phyloP scores from a whole-genome alignment of 53 echinoderm and acorn worm genomes.

The Zoroaster sp. region DNA sequence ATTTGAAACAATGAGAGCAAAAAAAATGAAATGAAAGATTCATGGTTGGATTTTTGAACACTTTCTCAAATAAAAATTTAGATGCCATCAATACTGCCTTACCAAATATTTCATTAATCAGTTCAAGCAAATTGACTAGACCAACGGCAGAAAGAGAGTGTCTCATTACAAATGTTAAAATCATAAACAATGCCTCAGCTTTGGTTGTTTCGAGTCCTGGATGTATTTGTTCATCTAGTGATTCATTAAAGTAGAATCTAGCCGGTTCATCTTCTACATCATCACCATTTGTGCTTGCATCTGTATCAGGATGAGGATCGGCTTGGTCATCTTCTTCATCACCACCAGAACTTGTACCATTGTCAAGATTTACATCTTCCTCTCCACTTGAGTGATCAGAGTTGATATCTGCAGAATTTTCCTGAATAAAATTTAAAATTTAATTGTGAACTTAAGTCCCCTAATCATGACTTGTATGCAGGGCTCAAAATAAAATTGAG shows the following conservation, averaged over 20 bases:
- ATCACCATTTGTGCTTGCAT: background rate
- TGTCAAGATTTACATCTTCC: background rate
- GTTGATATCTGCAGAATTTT: background rate
- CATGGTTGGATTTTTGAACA: background rate
- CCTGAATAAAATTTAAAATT: background rate
- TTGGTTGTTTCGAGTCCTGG: constrained; percentile 8
- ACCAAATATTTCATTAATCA: constrained; percentile 36
- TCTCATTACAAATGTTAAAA: constrained; percentile 57
- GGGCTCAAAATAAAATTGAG: background rate
- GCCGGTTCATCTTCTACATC: constrained; percentile 8
- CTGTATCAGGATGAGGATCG: background rate
- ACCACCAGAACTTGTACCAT: background rate
- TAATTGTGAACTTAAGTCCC: background rate
- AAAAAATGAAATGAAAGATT: constrained; percentile 57
- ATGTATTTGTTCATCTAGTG: constrained; percentile 3
- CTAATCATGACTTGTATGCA: background rate
- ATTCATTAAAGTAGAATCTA: constrained; percentile 10
- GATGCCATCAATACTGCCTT: background rate
- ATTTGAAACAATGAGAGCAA: constrained; percentile 24
- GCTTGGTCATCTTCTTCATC: background rate
- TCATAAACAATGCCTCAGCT: constrained; percentile 53
- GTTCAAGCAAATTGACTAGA: constrained; percentile 29
- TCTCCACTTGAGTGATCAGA: too few relatives aligned
- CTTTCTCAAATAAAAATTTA: background rate
- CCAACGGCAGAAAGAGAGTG: constrained; percentile 35